These are phyloP conservation scores for Isichthys henryi DNA, from an alignment of 2,113 vertebrate genomes.

Conservation along the genomic window DNA sequence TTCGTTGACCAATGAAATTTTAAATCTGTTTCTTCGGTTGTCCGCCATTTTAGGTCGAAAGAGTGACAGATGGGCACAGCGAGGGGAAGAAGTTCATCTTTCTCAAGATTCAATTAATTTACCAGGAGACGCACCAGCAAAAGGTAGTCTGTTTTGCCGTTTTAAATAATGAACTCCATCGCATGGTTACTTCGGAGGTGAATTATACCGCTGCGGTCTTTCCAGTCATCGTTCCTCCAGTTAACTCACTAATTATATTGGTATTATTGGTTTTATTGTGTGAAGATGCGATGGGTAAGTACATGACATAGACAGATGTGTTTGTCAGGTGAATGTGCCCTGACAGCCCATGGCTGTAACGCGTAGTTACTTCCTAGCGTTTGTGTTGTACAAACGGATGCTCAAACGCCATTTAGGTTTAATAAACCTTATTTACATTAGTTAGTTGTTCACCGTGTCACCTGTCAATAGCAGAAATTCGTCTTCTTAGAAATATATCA, in stretches of 20 bases:
- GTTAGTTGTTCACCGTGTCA: background rate
- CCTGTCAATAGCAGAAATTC: background rate
- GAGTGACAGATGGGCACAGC: background rate
- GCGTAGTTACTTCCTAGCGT: background rate
- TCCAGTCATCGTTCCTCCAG: background rate
- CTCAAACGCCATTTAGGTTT: background rate
- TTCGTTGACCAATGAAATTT: conserved; percentile 8
- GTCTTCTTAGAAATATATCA: background rate
- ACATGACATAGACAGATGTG: background rate
- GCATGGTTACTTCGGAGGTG: background rate
- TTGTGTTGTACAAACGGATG: background rate
- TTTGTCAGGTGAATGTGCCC: background rate
- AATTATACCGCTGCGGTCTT: background rate
- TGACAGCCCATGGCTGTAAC: background rate
- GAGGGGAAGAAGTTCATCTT: conserved; percentile 1
- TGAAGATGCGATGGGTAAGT: background rate
- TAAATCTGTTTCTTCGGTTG: background rate
- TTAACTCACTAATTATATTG: background rate
- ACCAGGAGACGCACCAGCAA: background rate
- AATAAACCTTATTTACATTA: background rate
- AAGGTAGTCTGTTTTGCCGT: background rate
- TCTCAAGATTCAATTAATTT: background rate
- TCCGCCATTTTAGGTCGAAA: conserved; percentile 16
- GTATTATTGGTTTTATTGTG: background rate
- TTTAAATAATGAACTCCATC: background rate